Conservation (phyloP, 37 sponge, comb jelly and placozoan genomes). For the Beroe forskalii region DNA sequence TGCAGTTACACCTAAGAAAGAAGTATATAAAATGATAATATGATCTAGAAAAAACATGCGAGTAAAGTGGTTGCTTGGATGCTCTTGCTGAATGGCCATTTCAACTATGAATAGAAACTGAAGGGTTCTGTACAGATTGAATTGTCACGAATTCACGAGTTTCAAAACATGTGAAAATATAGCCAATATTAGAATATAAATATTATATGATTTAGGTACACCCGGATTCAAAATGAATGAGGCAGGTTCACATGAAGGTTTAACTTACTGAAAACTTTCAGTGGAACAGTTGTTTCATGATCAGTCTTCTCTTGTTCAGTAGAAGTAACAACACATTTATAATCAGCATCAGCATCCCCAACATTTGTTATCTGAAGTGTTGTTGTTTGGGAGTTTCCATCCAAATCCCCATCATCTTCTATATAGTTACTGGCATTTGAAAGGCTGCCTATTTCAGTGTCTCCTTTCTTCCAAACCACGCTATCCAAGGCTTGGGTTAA, state of each 20-base stretch:
- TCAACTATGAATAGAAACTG: too few species aligned
- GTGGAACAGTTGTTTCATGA: background rate
- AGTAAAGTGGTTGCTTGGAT: too few species aligned
- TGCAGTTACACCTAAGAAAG: background rate
- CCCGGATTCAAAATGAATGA: too few species aligned
- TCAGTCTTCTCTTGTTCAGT: background rate
- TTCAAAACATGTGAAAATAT: too few species aligned
- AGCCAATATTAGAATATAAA: too few species aligned
- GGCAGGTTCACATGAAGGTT: too few species aligned
- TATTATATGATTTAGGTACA: too few species aligned
- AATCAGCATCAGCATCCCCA: background rate
- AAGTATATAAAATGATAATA: too few species aligned
- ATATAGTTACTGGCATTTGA: background rate
- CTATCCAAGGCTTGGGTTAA: background rate
- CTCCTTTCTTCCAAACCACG: background rate
- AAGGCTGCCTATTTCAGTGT: background rate
- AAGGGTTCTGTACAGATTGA: too few species aligned
- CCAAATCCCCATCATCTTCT: background rate
- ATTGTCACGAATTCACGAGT: too few species aligned
- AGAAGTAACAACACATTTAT: background rate
- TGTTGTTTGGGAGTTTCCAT: background rate
- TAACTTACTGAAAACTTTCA: background rate
- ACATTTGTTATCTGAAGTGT: background rate
- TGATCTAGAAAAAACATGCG: too few species aligned
- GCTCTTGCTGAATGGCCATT: too few species aligned